Base-by-base conservation (phyloP, 2,797 vertebrate genomes). In the Enteromius mattozi region DNA sequence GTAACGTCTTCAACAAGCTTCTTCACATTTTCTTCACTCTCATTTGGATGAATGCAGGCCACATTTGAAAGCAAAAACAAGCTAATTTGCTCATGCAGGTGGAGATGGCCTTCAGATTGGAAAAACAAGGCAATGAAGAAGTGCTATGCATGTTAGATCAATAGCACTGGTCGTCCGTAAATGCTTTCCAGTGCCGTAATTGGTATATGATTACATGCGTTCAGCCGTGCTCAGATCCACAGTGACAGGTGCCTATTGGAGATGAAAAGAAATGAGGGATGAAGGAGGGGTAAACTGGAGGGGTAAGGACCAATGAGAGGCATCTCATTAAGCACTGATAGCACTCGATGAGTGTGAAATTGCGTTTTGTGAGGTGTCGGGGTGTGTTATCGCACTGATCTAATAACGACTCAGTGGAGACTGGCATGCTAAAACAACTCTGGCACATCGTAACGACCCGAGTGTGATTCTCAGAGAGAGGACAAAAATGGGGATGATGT, bases 371-470 rank as follows among this genome's bases (percentile, higher is more conserved):
- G 71, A 82, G 86, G 85, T 86, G 86, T 89, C 86, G 59, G 56
- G 77, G 88, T 85, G 79, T 69, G 88, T 88, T 86, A 89, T 78
- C 61, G 65, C 71, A 69, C 24, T 66, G 83, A 89, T 88, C 85
- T 88, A 84, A 89, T 89, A 83, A 83, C 6, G 68, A 81, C 77
- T 72, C 19, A 6, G 63, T 78, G 78, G 59, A n/a, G 42, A 68
- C 78, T 75, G 68, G 79, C 49, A 70, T 4, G 51, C 40, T 74
- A 91, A 94, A 93, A 84, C 81, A 89, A 91, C 90, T 92, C 89
- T 92, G 93, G 93, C 92, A 92, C 92, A 89, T 87, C 88, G 86
- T 92, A 92, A 92, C 91, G 89, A 91, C 92, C 86, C 74, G 78
- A 86, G 82, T 88, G 30, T 72, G 88, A 90, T 87, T 90, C 90